phyloP scores from a whole-genome alignment of 1,140 invertebrate species.

The Akabosia matsudoensis region DNA sequence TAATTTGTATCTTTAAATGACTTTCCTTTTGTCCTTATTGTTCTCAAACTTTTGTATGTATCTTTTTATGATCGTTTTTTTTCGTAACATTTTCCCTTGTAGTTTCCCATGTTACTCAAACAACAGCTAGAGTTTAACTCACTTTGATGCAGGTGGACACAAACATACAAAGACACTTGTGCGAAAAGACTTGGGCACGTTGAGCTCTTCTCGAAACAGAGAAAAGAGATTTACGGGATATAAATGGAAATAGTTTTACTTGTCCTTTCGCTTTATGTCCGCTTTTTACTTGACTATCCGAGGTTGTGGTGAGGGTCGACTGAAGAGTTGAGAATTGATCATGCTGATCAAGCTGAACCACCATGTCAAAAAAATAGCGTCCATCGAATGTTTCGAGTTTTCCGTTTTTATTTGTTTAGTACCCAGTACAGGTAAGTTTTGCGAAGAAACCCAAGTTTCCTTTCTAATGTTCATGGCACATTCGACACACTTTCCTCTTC shows the following conservation, averaged over 20 bases:
- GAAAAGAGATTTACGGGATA: too few relatives aligned
- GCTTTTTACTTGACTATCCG: background rate
- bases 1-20: background rate
- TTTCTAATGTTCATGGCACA: background rate
- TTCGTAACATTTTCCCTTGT: too few relatives aligned
- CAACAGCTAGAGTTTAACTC: background rate
- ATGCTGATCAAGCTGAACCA: background rate
- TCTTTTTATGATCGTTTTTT: background rate
- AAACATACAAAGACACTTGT: background rate
- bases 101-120: too few relatives aligned
- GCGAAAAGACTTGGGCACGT: too few relatives aligned
- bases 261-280: too few relatives aligned
- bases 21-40: background rate
- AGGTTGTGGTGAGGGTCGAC: background rate
- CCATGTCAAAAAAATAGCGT: background rate
- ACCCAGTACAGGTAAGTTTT: too few relatives aligned
- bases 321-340: background rate
- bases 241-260: background rate
- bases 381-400: too few relatives aligned
- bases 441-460: too few relatives aligned
- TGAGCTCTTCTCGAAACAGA: too few relatives aligned
- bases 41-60: background rate
- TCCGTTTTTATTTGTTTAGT: too few relatives aligned
- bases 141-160: slow-evolving; percentile 15
- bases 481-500: background rate